Conservation (phyloP, 2,888 invertebrate species). For the Drosophila borborema region DNA sequence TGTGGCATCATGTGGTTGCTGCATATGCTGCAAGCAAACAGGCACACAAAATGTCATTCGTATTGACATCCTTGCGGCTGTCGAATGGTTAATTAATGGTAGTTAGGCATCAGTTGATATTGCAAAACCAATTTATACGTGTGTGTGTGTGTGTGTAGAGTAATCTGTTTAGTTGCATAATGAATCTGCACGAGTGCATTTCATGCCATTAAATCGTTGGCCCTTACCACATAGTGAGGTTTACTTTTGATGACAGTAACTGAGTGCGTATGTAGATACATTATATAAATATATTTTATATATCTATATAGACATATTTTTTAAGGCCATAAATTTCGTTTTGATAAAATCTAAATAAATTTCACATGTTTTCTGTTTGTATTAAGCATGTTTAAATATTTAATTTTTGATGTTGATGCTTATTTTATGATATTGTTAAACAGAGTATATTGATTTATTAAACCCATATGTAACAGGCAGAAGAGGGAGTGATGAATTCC, state of each 20-base stretch:
- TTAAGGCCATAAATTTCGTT: background rate
- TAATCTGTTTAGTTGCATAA: slow-evolving; percentile 3
- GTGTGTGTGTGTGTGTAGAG: background rate
- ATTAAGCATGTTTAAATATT: background rate
- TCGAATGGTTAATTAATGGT: slow-evolving; percentile 4
- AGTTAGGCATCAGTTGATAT: background rate
- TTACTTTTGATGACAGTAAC: background rate
- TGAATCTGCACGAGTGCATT: background rate
- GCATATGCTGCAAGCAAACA: background rate
- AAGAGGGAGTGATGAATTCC: no score
- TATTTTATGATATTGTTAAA: background rate
- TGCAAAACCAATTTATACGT: background rate
- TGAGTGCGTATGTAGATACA: background rate
- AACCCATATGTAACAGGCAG: background rate
- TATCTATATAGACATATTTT: background rate
- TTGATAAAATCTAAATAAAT: background rate
- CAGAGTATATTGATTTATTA: background rate
- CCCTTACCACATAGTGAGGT: background rate
- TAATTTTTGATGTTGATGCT: background rate
- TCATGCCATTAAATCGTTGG: background rate
- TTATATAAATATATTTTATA: background rate
- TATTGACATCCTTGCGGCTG: background rate
- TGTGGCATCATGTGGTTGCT: background rate
- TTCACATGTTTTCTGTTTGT: background rate
- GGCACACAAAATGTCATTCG: background rate